These are phyloP conservation scores for Anarhynchus alexandrinus DNA, from an alignment of 2,113 vertebrate genomes.

Conservation along the genomic window DNA sequence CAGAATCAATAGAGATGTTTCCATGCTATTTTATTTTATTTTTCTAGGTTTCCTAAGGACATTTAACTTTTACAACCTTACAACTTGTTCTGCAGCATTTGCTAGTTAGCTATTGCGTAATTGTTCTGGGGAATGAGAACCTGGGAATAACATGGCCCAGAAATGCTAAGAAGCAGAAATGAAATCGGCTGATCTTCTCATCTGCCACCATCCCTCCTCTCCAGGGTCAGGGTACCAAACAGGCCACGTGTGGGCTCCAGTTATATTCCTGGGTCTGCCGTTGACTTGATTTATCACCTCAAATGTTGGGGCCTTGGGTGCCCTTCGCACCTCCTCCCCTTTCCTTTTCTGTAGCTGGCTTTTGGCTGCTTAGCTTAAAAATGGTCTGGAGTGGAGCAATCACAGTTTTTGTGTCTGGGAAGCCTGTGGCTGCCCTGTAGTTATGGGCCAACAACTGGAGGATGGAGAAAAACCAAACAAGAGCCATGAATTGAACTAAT, in stretches of 20 bases:
- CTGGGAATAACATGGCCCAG: slow-evolving; percentile 55
- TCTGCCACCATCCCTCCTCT: background rate
- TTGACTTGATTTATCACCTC: background rate
- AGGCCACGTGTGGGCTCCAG: background rate
- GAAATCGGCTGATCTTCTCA: background rate
- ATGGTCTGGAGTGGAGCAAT: background rate
- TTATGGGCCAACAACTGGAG: background rate
- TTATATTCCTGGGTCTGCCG: background rate
- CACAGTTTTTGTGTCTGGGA: background rate
- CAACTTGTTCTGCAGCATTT: slow-evolving; percentile 39
- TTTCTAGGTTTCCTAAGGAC: slow-evolving; percentile 57
- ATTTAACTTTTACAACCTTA: slow-evolving; percentile 58
- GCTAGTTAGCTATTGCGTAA: slow-evolving; percentile 39
- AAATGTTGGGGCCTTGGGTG: background rate
- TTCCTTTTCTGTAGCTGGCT: background rate
- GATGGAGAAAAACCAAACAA: background rate
- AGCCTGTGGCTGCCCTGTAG: background rate
- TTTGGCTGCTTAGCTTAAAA: background rate
- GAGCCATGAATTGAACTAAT: background rate
- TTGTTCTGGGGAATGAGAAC: slow-evolving; percentile 43
- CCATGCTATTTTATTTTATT: slow-evolving; percentile 23
- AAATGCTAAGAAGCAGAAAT: slow-evolving; percentile 57
- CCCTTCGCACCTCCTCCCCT: background rate
- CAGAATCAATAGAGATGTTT: slow-evolving; percentile 43
- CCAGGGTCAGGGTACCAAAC: background rate